These are phyloP conservation scores for Dolomedes plantarius DNA, from an alignment of 2,888 invertebrate species.

Conservation along the genomic window DNA sequence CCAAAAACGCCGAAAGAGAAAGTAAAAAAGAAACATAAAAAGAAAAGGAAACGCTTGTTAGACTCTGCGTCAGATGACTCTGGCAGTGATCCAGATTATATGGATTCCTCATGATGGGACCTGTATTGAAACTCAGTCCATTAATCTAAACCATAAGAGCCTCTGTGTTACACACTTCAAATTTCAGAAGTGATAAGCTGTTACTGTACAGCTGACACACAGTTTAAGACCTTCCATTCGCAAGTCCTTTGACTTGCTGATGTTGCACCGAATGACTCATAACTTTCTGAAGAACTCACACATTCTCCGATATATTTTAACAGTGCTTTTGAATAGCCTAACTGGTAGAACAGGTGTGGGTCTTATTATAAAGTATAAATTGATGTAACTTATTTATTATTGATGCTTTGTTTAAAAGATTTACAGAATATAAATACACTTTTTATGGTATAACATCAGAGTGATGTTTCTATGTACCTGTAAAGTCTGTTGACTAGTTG, in stretches of 20 bases:
- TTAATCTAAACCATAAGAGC: conserved; percentile 21
- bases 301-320: conserved; percentile 63
- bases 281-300: conserved; percentile 44
- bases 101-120: conserved; percentile 52
- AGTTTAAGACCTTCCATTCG: conserved; percentile 9
- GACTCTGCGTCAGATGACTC: conserved; percentile 64
- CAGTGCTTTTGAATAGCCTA: conserved; percentile 36
- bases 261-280: conserved; percentile 18
- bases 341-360: conserved; percentile 61
- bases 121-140: conserved; percentile 28
- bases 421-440: conserved; percentile 58
- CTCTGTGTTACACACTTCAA: conserved; percentile 31
- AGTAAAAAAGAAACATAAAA: conserved; percentile 58
- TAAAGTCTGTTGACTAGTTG: conserved; percentile 67
- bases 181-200: conserved; percentile 25
- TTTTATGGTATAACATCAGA: conserved; percentile 54
- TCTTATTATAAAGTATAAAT: conserved; percentile 49
- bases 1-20: conserved; percentile 48
- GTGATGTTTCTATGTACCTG: conserved; percentile 68
- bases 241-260: conserved; percentile 11
- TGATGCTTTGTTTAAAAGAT: conserved; percentile 51
- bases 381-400: conserved; percentile 69
- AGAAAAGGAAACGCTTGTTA: conserved; percentile 58
- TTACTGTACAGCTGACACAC: neutral
- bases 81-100: conserved; percentile 64